Conservation (phyloP, 2,113 vertebrate species). For the Oceanites oceanicus region DNA sequence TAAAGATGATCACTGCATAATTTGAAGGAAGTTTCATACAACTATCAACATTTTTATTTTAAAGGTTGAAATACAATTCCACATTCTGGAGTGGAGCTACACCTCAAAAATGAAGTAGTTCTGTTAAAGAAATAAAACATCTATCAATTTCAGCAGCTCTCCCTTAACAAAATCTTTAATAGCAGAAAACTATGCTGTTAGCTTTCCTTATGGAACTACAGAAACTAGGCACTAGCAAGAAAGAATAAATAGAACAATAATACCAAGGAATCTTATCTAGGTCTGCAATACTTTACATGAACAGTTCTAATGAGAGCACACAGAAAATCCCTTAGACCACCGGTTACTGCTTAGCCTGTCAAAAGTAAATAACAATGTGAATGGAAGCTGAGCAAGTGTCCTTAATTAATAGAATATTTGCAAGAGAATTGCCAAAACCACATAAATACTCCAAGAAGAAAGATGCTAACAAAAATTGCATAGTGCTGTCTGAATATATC, state of each 20-base stretch:
- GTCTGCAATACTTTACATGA: neutral
- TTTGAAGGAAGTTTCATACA: neutral
- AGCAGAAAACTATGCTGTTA: neutral
- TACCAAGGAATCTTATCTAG: neutral
- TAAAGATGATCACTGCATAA: neutral
- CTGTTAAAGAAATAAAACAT: neutral
- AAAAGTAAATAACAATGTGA: neutral
- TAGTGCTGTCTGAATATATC: neutral
- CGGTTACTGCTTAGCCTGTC: accelerated
- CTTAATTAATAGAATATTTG: neutral
- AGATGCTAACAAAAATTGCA: neutral
- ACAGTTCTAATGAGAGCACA: neutral
- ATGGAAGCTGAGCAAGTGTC: neutral
- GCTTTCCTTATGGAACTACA: neutral
- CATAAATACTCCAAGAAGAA: neutral
- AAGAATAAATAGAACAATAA: neutral
- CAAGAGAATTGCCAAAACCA: neutral
- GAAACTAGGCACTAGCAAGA: neutral
- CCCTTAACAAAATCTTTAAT: neutral
- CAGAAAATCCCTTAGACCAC: neutral
- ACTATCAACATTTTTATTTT: neutral
- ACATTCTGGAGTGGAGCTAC: neutral
- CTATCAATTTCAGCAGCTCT: neutral
- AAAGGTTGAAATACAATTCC: neutral
- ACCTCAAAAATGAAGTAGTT: neutral